phyloP scores from a whole-genome alignment of 2,888 invertebrate species.

The Caenorhabditis sp. region DNA sequence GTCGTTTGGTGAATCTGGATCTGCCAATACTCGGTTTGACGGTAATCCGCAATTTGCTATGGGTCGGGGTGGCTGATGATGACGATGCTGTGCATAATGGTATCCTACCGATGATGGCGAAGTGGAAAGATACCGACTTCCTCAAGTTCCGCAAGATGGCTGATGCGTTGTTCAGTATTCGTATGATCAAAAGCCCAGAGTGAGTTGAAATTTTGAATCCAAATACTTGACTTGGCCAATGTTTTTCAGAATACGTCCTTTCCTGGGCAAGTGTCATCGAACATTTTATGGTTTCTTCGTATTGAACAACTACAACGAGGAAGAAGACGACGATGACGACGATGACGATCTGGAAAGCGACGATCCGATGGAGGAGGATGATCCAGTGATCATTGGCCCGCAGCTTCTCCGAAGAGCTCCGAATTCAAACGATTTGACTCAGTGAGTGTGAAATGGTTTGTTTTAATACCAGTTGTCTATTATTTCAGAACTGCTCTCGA shows the following conservation, averaged over 20 bases:
- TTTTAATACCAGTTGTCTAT: not conserved
- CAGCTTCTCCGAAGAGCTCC: slow-evolving; percentile 31
- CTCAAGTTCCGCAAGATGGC: slow-evolving; percentile 22
- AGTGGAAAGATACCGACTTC: slow-evolving; percentile 23
- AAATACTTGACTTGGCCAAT: not conserved
- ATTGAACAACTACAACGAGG: not conserved
- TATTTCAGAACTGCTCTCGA: slow-evolving; percentile 5
- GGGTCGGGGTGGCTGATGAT: slow-evolving; percentile 37
- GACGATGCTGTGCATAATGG: slow-evolving; percentile 43
- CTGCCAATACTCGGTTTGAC: not conserved
- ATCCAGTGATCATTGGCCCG: slow-evolving; percentile 34
- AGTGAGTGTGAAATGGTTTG: slow-evolving; percentile 4
- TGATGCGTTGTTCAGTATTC: slow-evolving; percentile 41
- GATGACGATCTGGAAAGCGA: slow-evolving; percentile 17
- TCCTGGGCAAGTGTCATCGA: not conserved
- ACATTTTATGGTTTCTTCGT: slow-evolving; percentile 6
- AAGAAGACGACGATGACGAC: slow-evolving; percentile 4
- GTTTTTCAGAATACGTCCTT: slow-evolving; percentile 8
- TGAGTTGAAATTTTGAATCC: not conserved
- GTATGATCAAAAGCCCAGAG: slow-evolving; percentile 16
- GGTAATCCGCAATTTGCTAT: slow-evolving; percentile 34
- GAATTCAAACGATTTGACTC: slow-evolving; percentile 24
- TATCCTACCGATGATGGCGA: slow-evolving; percentile 29
- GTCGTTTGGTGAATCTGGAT: slow-evolving; percentile 8
- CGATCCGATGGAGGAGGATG: slow-evolving; percentile 34